phyloP scores from a whole-genome alignment of 2,113 vertebrate species.

The Anser cygnoides region DNA sequence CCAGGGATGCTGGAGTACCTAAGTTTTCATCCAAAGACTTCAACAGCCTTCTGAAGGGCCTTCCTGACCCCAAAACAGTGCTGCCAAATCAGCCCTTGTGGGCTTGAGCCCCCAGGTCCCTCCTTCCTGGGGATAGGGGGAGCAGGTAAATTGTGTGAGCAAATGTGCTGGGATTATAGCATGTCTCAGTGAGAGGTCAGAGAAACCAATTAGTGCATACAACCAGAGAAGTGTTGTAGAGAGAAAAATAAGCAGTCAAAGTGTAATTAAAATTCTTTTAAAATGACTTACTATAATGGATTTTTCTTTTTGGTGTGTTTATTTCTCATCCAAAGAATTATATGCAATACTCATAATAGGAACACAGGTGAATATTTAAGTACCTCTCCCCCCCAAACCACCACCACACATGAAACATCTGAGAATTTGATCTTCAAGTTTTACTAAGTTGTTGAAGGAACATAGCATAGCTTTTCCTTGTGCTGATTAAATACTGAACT shows the following conservation, averaged over 20 bases:
- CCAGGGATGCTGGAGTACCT: neutral
- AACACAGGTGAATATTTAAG: neutral
- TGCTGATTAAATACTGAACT: neutral
- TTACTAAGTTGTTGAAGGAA: neutral
- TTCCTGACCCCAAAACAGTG: neutral
- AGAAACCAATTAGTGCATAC: neutral
- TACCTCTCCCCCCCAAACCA: neutral
- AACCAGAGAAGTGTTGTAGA: neutral
- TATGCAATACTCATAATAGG: neutral
- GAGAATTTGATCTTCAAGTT: neutral
- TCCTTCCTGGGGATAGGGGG: neutral
- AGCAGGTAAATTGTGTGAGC: fast-evolving
- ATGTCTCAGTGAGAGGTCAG: neutral
- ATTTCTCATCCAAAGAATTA: neutral
- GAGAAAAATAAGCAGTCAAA: neutral
- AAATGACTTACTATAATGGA: neutral
- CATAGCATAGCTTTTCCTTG: neutral
- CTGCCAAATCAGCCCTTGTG: neutral
- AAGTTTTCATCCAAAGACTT: neutral
- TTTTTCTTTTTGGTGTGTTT: neutral
- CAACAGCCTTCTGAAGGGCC: neutral
- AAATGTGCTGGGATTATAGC: neutral
- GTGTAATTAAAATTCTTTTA: neutral
- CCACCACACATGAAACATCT: neutral
- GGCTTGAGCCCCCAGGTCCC: neutral